phyloP scores from a whole-genome alignment of 1,140 invertebrate species.

The Cyclargus thomasi region DNA sequence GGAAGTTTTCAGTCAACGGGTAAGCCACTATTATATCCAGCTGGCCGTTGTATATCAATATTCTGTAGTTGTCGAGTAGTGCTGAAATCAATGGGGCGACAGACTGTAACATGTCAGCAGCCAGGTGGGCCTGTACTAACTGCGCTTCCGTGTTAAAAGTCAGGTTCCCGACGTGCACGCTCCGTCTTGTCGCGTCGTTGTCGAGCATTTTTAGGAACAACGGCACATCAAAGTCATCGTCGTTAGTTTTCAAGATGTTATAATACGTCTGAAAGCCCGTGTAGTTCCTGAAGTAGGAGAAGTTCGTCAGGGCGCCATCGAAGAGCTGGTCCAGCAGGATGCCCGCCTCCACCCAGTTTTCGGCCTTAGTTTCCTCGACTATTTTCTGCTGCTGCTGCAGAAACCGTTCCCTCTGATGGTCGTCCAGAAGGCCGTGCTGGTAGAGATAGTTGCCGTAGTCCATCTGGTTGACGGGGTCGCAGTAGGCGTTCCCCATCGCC shows the following conservation, averaged over 20 bases:
- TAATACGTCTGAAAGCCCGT: constrained; percentile 88
- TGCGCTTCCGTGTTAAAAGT: constrained; percentile 77
- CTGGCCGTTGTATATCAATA: constrained; percentile 87
- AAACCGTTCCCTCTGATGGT: constrained; percentile 75
- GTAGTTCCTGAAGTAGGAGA: constrained; percentile 83
- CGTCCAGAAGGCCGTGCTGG: constrained; percentile 79
- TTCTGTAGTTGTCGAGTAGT: constrained; percentile 76
- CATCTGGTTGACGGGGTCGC: constrained; percentile 79
- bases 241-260: constrained; percentile 81
- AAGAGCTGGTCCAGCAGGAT: constrained; percentile 82
- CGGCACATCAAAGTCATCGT: constrained; percentile 50
- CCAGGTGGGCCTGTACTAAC: constrained; percentile 43
- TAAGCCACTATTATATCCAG: constrained; percentile 89
- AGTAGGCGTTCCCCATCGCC: constrained; percentile 81
- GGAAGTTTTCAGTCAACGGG: constrained; percentile 83
- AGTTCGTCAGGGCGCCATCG: constrained; percentile 76
- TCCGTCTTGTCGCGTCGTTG: constrained; percentile 76
- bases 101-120: constrained; percentile 51
- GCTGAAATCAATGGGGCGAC: constrained; percentile 42
- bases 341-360: constrained; percentile 78
- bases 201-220: constrained; percentile 75
- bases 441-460: constrained; percentile 81
- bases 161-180: constrained; percentile 88
- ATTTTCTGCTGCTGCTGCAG: constrained; percentile 76
- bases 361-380: constrained; percentile 75